Evolutionary conservation across 2,113 vertebrate species (phyloP).

Genomic region (Peucedramus taeniatus): DNA sequence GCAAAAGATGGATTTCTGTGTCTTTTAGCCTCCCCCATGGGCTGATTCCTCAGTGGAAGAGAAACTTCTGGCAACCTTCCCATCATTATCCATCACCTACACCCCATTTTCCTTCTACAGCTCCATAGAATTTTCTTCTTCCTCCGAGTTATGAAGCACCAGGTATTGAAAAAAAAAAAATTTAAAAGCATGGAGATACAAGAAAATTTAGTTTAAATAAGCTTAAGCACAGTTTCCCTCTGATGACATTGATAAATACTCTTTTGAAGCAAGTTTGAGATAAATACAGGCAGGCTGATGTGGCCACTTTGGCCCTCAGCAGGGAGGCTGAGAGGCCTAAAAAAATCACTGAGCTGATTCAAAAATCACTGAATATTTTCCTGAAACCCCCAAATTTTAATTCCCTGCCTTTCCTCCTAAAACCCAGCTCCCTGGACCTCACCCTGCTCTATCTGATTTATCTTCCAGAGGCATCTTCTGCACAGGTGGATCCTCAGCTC

Average conservation of each 20-base stretch:
- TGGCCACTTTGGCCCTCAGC: neutral
- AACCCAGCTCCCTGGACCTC: neutral
- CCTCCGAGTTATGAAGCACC: neutral
- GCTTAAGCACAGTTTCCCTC: neutral
- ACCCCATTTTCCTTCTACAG: neutral
- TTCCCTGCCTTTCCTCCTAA: neutral
- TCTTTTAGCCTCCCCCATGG: neutral
- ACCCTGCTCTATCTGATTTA: neutral
- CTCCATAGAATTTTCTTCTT: neutral
- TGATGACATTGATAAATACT: neutral
- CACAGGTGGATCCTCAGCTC: neutral
- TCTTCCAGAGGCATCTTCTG: neutral
- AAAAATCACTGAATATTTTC: neutral
- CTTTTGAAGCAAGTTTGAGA: neutral
- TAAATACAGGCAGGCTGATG: neutral
- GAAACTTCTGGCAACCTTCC: neutral
- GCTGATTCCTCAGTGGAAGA: neutral
- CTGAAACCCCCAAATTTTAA: neutral
- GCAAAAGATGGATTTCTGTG: neutral
- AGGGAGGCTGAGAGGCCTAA: neutral
- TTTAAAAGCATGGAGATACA: neutral
- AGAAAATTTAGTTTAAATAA: neutral
- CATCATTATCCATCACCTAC: neutral
- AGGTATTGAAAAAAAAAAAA: neutral
- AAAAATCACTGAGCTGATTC: neutral